Percentiles rank a stretch among this genome's conserved stretches.
Evolutionary conservation across 2,888 invertebrate species (phyloP).

Genomic region (Brachylomia viminalis): DNA sequence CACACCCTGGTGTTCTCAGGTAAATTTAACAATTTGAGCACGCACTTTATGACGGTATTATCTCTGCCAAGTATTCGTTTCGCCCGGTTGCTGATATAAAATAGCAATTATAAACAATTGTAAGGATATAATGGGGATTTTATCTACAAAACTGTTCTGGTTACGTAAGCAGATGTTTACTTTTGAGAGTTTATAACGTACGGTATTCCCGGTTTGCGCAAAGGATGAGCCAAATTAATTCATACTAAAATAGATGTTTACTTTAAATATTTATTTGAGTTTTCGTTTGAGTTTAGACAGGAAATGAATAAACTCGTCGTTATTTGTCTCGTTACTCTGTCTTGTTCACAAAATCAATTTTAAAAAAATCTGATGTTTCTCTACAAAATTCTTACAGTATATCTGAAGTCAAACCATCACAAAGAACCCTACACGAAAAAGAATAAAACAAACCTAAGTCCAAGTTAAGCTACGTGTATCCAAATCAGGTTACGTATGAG

Average conservation of each 20-base stretch:
- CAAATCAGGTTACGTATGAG: slow-evolving; percentile 21
- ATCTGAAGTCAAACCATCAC: not conserved
- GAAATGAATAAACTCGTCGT: slow-evolving; percentile 34
- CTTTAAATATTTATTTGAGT: slow-evolving; percentile 38
- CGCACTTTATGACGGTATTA: slow-evolving; percentile 84
- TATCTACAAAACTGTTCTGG: slow-evolving; percentile 41
- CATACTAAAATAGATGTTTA: slow-evolving; percentile 42
- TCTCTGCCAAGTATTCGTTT: slow-evolving; percentile 79
- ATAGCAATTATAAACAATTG: slow-evolving; percentile 62
- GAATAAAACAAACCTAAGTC: not conserved
- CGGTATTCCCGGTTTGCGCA: slow-evolving; percentile 19
- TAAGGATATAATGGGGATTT: slow-evolving; percentile 45
- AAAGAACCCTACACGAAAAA: not conserved
- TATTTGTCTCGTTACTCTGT: not conserved
- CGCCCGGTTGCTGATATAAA: slow-evolving; percentile 74
- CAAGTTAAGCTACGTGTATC: slow-evolving; percentile 1
- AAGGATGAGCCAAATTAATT: slow-evolving; percentile 52
- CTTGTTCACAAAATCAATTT: too few relatives aligned
- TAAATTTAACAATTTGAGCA: slow-evolving; percentile 86
- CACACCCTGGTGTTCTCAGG: slow-evolving; percentile 85
- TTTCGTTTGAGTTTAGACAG: slow-evolving; percentile 20
- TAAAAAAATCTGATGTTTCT: not conserved
- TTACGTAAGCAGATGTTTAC: slow-evolving; percentile 37
- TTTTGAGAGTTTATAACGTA: slow-evolving; percentile 25
- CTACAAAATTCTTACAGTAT: not conserved